These are phyloP conservation scores for Pseudonaja textilis DNA, from an alignment of 2,113 vertebrate genomes.

Conservation along the genomic window DNA sequence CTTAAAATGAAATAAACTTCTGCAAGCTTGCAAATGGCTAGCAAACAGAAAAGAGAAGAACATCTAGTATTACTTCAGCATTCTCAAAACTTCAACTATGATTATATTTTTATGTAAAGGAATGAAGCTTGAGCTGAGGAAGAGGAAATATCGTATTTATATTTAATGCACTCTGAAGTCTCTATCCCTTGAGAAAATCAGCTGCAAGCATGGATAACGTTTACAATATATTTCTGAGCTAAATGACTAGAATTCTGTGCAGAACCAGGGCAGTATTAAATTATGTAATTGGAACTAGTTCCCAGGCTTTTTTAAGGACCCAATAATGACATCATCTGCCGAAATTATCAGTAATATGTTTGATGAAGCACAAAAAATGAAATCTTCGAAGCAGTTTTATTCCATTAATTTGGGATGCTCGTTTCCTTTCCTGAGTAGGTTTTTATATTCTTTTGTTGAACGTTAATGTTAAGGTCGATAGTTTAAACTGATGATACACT, in stretches of 20 bases:
- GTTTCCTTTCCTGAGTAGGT: neutral
- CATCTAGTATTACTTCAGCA: neutral
- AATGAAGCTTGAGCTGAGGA: neutral
- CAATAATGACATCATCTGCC: neutral
- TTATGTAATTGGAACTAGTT: neutral
- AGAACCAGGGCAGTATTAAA: neutral
- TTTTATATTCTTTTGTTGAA: neutral
- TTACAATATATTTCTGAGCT: neutral
- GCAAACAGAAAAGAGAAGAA: neutral
- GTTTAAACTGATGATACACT: neutral
- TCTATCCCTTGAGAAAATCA: neutral
- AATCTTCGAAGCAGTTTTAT: neutral
- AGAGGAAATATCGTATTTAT: neutral
- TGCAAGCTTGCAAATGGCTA: neutral
- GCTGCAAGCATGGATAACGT: neutral
- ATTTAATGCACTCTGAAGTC: slow-evolving; percentile 1
- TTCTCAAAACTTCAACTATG: neutral
- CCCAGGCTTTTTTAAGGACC: neutral
- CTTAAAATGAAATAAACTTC: neutral
- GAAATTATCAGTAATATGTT: slow-evolving; percentile 1
- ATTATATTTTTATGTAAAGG: neutral
- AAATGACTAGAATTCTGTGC: neutral
- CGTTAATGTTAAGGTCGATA: fast-evolving
- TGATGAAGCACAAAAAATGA: neutral
- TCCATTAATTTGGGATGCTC: neutral